A percentile compares a stretch with the other conserved stretches of the same genome.
Conservation (phyloP, 2,113 vertebrate genomes). For the Charadrius vociferus region DNA sequence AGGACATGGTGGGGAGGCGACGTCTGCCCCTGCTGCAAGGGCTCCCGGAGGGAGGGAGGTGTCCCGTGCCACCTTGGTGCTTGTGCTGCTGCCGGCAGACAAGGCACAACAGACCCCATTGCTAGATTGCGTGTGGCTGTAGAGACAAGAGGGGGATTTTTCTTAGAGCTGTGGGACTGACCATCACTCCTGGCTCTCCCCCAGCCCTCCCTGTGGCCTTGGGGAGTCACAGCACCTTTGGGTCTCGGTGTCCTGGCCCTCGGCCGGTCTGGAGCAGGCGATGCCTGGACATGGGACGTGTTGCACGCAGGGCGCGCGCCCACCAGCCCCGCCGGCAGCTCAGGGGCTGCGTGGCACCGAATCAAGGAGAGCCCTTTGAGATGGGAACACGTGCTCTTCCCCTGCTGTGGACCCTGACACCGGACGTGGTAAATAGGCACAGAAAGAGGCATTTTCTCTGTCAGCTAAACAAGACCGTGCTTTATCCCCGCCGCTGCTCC, state of each 20-base stretch:
- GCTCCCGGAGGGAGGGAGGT: rapidly evolving
- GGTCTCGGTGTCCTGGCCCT: neutral
- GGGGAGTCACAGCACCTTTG: neutral
- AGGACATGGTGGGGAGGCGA: neutral
- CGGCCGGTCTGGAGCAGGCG: rapidly evolving
- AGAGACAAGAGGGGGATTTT: neutral
- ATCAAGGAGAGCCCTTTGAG: neutral
- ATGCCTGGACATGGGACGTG: rapidly evolving
- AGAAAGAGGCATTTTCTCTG: neutral
- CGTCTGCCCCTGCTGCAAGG: rapidly evolving
- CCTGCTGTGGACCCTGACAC: neutral
- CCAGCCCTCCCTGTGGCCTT: neutral
- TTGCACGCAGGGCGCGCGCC: neutral
- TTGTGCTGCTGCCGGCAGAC: neutral
- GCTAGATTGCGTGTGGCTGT: neutral
- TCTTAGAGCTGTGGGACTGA: neutral
- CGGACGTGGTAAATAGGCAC: neutral
- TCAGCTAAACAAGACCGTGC: neutral
- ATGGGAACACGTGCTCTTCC: neutral
- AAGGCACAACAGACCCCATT: rapidly evolving
- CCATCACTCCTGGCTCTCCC: neutral
- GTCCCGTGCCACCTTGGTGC: neutral
- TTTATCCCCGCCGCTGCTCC: neutral
- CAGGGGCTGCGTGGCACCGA: neutral
- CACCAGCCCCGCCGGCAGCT: neutral